phyloP scores from a whole-genome alignment of 64 coral and sea anemone species.

The Dendronephthya gigantea region DNA sequence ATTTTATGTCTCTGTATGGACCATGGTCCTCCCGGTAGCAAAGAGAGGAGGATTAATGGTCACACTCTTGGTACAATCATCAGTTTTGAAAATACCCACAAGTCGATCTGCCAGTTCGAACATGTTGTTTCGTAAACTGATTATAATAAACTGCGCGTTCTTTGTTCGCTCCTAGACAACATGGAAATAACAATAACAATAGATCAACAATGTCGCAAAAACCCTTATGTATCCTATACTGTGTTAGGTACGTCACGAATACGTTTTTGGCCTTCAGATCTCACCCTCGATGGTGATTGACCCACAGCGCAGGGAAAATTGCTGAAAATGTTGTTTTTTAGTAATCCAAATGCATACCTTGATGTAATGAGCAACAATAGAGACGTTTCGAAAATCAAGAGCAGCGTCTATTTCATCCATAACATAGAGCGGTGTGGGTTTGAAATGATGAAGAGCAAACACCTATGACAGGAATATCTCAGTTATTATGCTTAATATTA shows the following conservation, averaged over 20 bases:
- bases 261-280: too few species aligned
- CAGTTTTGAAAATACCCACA: constrained; percentile 81
- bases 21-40: constrained; percentile 19
- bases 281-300: too few species aligned
- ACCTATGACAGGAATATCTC: constrained; percentile 49
- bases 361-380: constrained; percentile 94
- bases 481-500: too few species aligned
- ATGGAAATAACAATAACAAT: neutral
- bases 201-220: too few species aligned
- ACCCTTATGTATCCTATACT: too few species aligned
- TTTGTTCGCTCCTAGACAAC: constrained; percentile 71
- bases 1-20: neutral
- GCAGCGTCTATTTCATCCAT: constrained; percentile 99
- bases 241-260: too few species aligned
- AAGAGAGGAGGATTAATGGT: constrained; percentile 63
- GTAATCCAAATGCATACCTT: constrained; percentile 52
- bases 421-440: constrained; percentile 89
- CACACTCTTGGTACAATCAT: constrained; percentile 77
- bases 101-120: constrained; percentile 80
- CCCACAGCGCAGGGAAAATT: neutral
- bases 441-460: constrained; percentile 91
- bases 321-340: neutral
- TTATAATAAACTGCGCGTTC: constrained; percentile 96
- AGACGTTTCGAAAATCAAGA: constrained; percentile 91
- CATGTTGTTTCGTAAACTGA: constrained; percentile 94